Evolutionary conservation across 2,888 invertebrate genomes (phyloP), one percentile per base, ranked within the genome.

Genomic region (Rapana venosa): DNA sequence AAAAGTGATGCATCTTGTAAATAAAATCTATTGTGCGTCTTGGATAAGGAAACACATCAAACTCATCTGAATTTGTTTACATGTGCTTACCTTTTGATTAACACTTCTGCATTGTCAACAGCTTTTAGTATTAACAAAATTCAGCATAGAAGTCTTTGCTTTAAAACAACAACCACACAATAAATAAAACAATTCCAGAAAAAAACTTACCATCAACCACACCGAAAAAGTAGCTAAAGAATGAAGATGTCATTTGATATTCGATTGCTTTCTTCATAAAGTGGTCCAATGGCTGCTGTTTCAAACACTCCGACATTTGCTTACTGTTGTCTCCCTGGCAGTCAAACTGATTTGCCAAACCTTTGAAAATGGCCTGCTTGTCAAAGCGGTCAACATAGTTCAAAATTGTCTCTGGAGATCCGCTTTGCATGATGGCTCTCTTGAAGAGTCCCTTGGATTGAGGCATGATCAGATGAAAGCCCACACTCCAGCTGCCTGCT

Each of bases 401-500:
- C 22, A 11, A 20, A 0, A 74, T 11, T 22, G 35, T 30, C n/a
- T 77, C 26, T 2, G 88, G 83, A 35, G 79, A 30, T 61, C 88
- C 88, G 36, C 88, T 88, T 61, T 88, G 88, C 79, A 81, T 30
- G 35, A 88, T 88, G 0, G 61, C 88, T 61, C 88, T 58, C 30
- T 81, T 56, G 61, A 88, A 81, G 22, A 88, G 81, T 35, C 88
- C 88, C 30, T 5, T 15, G 83, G 88, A 77, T 81, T 83, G 77
- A 35, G 77, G 77, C 13, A 79, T 79, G 35, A 88, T 20, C n/a
- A 81, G 58, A 15, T 84, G 91, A 32, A 91, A n/a, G 11, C 89
- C 88, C 22, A 83, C 61, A 35, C 91, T 90, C 32, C 81, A 83
- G 36, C 89, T 88, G 6, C 91, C 91, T 13, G 91, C 85, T 26